Base-by-base conservation (phyloP, 2,888 invertebrate species). In the Auanema freiburgensis region DNA sequence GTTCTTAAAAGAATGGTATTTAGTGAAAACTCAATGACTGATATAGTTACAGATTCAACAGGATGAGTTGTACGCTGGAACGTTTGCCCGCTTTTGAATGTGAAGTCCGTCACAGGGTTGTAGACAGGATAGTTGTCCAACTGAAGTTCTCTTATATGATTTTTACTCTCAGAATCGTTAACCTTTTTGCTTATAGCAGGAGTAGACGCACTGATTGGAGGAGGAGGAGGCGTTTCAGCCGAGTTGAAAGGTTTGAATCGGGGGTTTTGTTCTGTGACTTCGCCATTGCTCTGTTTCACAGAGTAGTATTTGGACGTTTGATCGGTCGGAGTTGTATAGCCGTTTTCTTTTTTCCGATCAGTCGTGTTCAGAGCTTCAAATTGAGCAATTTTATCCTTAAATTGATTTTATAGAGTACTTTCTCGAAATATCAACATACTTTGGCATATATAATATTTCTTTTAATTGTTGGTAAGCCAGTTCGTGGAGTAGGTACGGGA, bases 61-160 rank as follows among this genome's bases (percentile, higher is more conserved):
- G 76, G 74, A 60, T 63, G 72, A 0, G 69, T 60, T 2, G 72
- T 71, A n/a, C 66, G 67, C 33, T 74, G 68, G 59, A 67, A 71
- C 0, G 62, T 71, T 60, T 65, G 72, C 0, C 70, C 74, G 10
- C 69, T 49, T 18, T 63, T 58, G 63, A 69, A 74, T 10, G 57
- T 60, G 59, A 63, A 70, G 43, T 76, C 74, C 10, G 68, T 59
- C 4, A 73, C 59, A 10, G 70, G 67, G 51, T 72, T 74, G 64
- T 74, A 73, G 44, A 73, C 54, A 1, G 74, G 71, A 50, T 74
- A 71, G 43, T 71, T 67, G 44, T 71, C 71, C 11, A 49, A 54
- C 65, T 67, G 54, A 44, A 67, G 25, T 18, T 16, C 6, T n/a
- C 16, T 21, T 33, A 42, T 57, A 50, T 50, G 14, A 11, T 11